Base-by-base conservation (phyloP, 2,888 invertebrate species). In the Pyrocoelia pectoralis region DNA sequence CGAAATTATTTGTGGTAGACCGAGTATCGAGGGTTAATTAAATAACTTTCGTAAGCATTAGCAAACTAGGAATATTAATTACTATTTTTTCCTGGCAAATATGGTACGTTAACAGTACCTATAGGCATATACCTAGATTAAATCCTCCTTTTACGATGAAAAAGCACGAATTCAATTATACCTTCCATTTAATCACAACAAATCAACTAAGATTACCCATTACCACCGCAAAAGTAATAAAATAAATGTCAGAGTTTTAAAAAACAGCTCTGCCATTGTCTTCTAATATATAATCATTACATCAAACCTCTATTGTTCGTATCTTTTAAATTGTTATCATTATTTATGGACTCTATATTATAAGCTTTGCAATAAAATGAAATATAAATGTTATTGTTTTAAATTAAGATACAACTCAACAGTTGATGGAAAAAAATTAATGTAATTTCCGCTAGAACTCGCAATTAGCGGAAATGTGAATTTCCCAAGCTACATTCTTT, bases 151-250 rank as follows among this genome's bases (percentile, higher is more conserved):
- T 51, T 38, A 48, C 38, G 41, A 41, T 43, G 50, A 28, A 50
- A 19, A 56, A 51, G 54, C 57, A 55, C 55, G 59, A 64, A 59
- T 59, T 64, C 59, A 64, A 59, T 64, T 59, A 64, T 24, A 51
- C 33, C 41, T 33, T 54, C 33, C 33, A 58, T 58, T 54, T 57
- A 58, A 55, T 58, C 41, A 54, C 43, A 41, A 58, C 56, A 59
- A 59, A 64, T 64, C 59, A 64, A 64, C 50, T 49, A 24, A 56
- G 62, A 62, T 57, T 57, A 51, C 41, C 41, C n/a, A 41, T 43
- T 55, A 46, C 51, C 46, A 57, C 51, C 38, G 40, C 49, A 51
- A 54, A 53, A 51, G 49, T 29, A 51, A 64, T 56, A 64, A 63
- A 63, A 63, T 63, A 58, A 62, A 58, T 29, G 56, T 24, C 38